Evolutionary conservation across 2,797 vertebrate species (phyloP).

Genomic region (Nasua narica): DNA sequence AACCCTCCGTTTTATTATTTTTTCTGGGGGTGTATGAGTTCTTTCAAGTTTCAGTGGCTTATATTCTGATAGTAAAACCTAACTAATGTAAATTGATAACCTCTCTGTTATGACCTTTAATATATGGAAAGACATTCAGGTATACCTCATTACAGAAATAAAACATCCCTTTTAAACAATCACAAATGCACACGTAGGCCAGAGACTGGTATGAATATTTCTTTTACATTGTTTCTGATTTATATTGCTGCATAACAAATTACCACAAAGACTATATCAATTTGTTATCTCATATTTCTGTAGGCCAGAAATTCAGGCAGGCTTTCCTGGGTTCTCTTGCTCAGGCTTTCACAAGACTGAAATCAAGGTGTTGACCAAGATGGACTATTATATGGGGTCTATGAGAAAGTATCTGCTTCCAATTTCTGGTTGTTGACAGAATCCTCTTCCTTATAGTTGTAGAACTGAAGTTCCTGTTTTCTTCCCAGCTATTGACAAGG

Average conservation of each 20-base stretch:
- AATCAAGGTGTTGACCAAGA: neutral
- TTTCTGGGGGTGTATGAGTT: neutral
- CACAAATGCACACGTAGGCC: neutral
- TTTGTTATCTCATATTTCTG: neutral
- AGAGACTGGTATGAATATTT: neutral
- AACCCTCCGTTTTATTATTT: no score
- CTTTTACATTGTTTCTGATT: neutral
- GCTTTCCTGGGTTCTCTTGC: neutral
- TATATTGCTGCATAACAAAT: neutral
- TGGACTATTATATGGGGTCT: neutral
- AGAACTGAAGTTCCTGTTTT: neutral
- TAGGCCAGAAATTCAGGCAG: neutral
- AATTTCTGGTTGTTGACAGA: neutral
- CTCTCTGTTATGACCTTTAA: neutral
- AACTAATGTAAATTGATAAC: neutral
- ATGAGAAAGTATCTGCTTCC: neutral
- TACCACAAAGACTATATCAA: neutral
- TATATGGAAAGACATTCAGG: neutral
- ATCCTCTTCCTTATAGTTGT: neutral
- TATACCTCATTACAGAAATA: neutral
- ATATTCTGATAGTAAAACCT: neutral
- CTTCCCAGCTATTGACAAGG: neutral
- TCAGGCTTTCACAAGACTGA: neutral
- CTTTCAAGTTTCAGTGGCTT: neutral
- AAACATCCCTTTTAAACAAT: neutral